Evolutionary conservation across 2,888 invertebrate species (phyloP), one percentile per base, ranked within the genome.

Genomic region (Tethea ocularis): DNA sequence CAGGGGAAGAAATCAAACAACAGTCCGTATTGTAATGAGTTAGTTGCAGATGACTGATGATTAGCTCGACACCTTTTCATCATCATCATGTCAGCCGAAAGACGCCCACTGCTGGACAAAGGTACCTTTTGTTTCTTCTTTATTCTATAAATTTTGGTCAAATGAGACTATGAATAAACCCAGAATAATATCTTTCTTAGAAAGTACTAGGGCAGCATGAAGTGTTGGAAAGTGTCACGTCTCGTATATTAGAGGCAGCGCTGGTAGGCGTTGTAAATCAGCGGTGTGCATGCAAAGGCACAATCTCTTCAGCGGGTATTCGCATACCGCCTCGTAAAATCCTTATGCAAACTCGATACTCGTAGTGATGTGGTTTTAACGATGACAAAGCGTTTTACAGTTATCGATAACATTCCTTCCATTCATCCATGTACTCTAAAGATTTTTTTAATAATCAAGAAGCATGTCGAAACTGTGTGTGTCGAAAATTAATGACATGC

Each of bases 321-420:
- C 17, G 51, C 56, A 56, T 51, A 29, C 29, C 57, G 66, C 62
- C 68, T 75, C 80, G 75, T 79, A 79, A 77, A 79, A 74, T 69
- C 67, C 66, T 66, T 71, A 69, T 72, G 69, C 72, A 73, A 71
- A 77, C 66, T 64, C 62, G 61, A 65, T 67, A 60, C 61, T 51
- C 56, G 33, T 72, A 75, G 75, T 65, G 72, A 52, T 64, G 72
- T 53, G 61, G 24, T 57, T 59, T 62, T 23, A 24, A 29, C 17
- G 26, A 53, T 52, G 26, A 29, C n/a, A 24, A 52, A 46, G 46
- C 20, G 20, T 46, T 46, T 46, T 46, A 20, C 20, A 15, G 11
- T 46, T 33, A 33, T 33, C 33, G 29, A 29, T 29, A 29, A 10
- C 29, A 13, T 2, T 33, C 13, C 6, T 26, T 55, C 20, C 59